Conservation (phyloP, 1,140 invertebrate genomes). For the Drosophila mayri region DNA sequence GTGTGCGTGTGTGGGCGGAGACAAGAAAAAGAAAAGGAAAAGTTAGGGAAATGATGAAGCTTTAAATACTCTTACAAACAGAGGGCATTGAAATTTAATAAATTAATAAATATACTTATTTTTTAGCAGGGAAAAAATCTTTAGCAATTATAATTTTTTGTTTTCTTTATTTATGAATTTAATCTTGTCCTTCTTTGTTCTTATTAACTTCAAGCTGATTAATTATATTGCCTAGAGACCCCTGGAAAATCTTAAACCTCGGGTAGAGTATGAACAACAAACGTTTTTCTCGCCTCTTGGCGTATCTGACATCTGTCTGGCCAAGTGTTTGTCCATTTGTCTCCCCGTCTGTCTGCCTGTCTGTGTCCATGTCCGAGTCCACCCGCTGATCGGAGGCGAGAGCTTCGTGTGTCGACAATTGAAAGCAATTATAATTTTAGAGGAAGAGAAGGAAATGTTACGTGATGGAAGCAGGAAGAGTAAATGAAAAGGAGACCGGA, state of each 20-base stretch:
- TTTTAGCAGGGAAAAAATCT: background rate
- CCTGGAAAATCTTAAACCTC: conserved; percentile 16
- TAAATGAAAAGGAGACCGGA: conserved; percentile 25
- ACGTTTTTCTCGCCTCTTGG: conserved; percentile 38
- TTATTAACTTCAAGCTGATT: background rate
- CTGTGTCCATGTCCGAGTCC: conserved; percentile 42
- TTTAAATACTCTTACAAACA: conserved; percentile 7
- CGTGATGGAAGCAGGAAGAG: conserved; percentile 50
- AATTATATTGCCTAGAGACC: background rate
- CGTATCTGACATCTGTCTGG: conserved; percentile 76
- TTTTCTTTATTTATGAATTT: too few species aligned
- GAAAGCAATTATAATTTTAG: conserved; percentile 76
- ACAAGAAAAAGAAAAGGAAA: conserved; percentile 30
- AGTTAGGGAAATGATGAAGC: background rate
- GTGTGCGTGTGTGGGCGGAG: conserved; percentile 26
- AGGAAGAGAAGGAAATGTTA: conserved; percentile 38
- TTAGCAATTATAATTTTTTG: background rate
- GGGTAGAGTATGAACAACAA: conserved; percentile 1
- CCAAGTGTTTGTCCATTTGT: conserved; percentile 57
- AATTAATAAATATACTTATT: background rate
- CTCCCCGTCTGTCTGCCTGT: conserved; percentile 16
- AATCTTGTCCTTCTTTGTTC: background rate
- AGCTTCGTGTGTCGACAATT: conserved; percentile 59
- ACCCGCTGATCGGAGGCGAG: conserved; percentile 47
- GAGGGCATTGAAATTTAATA: background rate